A percentile compares a stretch with the other conserved stretches of the same genome.
These are phyloP conservation scores for Magallana angulata DNA, from an alignment of 1,140 invertebrate genomes.

Conservation along the genomic window DNA sequence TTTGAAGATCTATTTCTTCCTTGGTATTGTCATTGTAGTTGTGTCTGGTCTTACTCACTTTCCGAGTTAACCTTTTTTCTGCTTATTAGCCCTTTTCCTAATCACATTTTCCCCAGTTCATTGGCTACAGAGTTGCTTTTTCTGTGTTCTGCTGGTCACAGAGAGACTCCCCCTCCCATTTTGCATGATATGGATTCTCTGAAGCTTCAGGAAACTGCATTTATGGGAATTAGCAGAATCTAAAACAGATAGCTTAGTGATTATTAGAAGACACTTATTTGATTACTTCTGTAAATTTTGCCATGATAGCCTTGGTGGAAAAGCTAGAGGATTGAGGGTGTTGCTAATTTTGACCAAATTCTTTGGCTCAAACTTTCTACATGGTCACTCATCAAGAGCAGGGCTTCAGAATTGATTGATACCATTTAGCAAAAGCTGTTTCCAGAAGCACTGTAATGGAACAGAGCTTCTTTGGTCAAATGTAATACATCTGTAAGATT, in stretches of 20 bases:
- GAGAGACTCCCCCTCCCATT: too few relatives aligned
- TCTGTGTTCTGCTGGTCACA: too few relatives aligned
- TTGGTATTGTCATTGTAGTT: background rate
- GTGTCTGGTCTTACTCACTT: slow-evolving; percentile 25
- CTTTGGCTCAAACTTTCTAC: background rate
- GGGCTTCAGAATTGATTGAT: slow-evolving; percentile 5
- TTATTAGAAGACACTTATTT: background rate
- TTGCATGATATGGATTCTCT: too few relatives aligned
- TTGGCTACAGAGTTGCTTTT: background rate
- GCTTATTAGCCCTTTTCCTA: slow-evolving; percentile 4
- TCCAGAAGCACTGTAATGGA: background rate
- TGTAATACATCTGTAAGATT: background rate
- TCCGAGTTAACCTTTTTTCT: slow-evolving; percentile 9
- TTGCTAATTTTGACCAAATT: slow-evolving; percentile 28
- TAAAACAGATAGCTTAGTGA: background rate
- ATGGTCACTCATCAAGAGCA: slow-evolving; percentile 14
- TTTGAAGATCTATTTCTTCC: slow-evolving; percentile 27
- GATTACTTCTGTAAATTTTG: slow-evolving; percentile 14
- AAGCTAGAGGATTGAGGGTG: background rate
- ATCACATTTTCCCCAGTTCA: background rate
- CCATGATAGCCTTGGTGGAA: slow-evolving; percentile 11
- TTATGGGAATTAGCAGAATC: slow-evolving; percentile 10
- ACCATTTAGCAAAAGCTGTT: slow-evolving; percentile 17
- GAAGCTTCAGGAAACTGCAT: too few relatives aligned
- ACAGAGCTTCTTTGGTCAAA: background rate